A percentile compares a stretch with the other conserved stretches of the same genome.
Evolutionary conservation across 2,797 vertebrate genomes (phyloP).

Genomic region (Trichosurus vulpecula): DNA sequence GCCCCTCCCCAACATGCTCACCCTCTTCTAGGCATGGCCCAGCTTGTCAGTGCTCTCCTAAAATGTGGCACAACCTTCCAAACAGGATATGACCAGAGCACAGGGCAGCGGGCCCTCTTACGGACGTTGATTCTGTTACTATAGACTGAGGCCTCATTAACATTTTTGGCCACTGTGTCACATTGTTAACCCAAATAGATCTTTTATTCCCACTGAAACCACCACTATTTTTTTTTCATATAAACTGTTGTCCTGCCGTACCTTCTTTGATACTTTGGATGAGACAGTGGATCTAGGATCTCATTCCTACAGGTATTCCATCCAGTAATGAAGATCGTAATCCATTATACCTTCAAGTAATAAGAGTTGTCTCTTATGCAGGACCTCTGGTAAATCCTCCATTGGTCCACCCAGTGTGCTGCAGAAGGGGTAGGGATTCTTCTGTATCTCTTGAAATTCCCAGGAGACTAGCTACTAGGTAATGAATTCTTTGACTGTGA

Average conservation of each 20-base stretch:
- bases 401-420: background rate
- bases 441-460: background rate
- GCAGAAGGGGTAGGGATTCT: background rate
- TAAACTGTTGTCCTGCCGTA: background rate
- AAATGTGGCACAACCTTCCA: background rate
- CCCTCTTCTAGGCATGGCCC: background rate
- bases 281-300: background rate
- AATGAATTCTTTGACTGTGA: background rate
- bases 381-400: background rate
- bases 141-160: background rate
- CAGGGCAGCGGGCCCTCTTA: background rate
- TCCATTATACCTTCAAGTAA: background rate
- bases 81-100: background rate
- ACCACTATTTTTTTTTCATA: background rate
- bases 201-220: background rate
- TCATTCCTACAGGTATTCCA: background rate
- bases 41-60: background rate
- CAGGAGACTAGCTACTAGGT: background rate
- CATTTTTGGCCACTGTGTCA: background rate
- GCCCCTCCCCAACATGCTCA: background rate
- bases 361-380: background rate
- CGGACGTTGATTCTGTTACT: background rate
- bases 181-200: background rate
- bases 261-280: background rate
- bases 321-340: background rate